Evolutionary conservation across 2,888 invertebrate species (phyloP).

Genomic region (Rhopalosiphum nymphaeae): DNA sequence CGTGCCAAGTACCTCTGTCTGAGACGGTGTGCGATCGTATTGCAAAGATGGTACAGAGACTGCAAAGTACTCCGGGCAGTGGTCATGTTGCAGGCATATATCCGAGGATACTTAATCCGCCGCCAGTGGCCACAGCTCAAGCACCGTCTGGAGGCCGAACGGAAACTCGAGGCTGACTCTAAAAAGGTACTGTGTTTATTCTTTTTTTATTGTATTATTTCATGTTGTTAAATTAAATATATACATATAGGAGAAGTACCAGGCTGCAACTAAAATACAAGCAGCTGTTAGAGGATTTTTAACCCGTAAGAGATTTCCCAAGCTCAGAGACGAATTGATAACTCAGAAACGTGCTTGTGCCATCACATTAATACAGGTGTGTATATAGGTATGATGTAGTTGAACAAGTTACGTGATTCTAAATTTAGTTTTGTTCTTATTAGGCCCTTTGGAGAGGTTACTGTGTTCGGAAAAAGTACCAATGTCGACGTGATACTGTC

Average conservation of each 20-base stretch:
- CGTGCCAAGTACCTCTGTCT: background rate
- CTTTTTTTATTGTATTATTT: background rate
- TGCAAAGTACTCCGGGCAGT: background rate
- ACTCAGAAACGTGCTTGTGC: constrained; percentile 22
- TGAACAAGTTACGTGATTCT: background rate
- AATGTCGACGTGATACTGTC: constrained; percentile 26
- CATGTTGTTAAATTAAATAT: background rate
- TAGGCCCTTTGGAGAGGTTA: constrained; percentile 66
- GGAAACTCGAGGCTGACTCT: background rate
- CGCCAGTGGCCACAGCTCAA: background rate
- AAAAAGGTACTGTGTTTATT: background rate
- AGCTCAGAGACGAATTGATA: background rate
- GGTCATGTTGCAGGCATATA: background rate
- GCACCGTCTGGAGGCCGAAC: background rate
- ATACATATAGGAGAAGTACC: background rate
- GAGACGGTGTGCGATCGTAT: background rate
- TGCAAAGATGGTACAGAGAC: background rate
- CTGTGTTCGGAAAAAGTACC: constrained; percentile 54
- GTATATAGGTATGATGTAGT: background rate
- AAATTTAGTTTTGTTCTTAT: background rate
- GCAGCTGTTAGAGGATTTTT: constrained; percentile 41
- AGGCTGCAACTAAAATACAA: constrained; percentile 47
- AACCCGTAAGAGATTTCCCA: background rate
- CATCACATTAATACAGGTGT: constrained; percentile 43
- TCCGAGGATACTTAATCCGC: background rate